Base-by-base conservation (phyloP, 2,113 vertebrate species). In the Chloropsis hardwickii region DNA sequence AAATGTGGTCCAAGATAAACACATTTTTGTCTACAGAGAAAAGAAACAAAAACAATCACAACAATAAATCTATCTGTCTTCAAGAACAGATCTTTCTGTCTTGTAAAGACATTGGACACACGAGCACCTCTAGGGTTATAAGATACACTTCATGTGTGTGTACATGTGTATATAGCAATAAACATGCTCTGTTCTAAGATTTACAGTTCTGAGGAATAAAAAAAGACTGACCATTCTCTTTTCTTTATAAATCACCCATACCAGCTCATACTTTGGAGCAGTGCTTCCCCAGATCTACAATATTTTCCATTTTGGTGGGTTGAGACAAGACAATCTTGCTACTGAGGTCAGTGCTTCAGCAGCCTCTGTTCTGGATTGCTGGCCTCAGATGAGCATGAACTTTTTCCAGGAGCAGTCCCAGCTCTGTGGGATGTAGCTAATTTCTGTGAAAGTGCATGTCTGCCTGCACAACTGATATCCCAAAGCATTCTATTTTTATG, bases 401-500 rank as follows among this genome's bases (percentile, higher is more conserved):
- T 53, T 86, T 81, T 86, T 62, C 84, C 33, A 71, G 29, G 42
- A 95, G 85, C 64, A 76, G 33, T 14, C 76, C 44, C 69, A 73
- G 77, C 50, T 91, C 87, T 69, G 60, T 40, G 80, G 90, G 91
- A 85, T 88, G 42, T 54, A 84, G 66, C 54, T 89, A 61, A 29
- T 91, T 86, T 39, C 53, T 1, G 11, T 88, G 92, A 77, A 76
- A 92, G 86, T 50, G 72, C 29, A 39, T 35, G 69, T 79, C 71
- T 95, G 71, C 82, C 85, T 97, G 78, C 78, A 90, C 85, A 70
- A 78, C 51, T 70, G 91, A 89, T 61, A 88, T 92, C 90, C 76
- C 42, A 60, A 79, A 87, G 65, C 57, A 51, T 91, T 90, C 92
- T 97, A 85, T 96, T 97, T 97, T 97, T 97, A 60, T 92, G 79